phyloP scores from a whole-genome alignment of 1,140 invertebrate genomes.

The Drosophila sturtevanti region DNA sequence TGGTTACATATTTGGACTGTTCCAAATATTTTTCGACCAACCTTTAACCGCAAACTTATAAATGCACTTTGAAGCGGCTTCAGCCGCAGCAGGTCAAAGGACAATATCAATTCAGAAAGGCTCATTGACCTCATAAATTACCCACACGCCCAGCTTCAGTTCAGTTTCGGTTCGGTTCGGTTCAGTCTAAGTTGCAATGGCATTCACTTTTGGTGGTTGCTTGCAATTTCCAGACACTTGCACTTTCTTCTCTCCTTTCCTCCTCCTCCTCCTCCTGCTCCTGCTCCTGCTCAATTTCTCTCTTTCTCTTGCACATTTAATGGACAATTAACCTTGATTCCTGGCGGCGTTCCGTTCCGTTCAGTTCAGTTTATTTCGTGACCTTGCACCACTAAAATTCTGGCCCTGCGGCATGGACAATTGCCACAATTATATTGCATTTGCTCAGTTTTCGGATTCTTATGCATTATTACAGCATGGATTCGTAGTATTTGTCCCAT shows the following conservation, averaged over 20 bases:
- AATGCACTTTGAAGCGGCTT: background rate
- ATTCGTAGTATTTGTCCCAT: slow-evolving; percentile 27
- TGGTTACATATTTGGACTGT: background rate
- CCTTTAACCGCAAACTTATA: background rate
- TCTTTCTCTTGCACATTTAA: slow-evolving; percentile 43
- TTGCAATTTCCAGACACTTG: slow-evolving; percentile 70
- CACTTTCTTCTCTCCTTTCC: slow-evolving; percentile 56
- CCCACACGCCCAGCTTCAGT: slow-evolving; percentile 28
- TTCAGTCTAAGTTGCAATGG: slow-evolving; percentile 59
- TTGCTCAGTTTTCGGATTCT: slow-evolving; percentile 42
- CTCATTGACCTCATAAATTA: slow-evolving; percentile 76
- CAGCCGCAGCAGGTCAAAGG: slow-evolving; percentile 3
- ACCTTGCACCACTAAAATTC: slow-evolving; percentile 63
- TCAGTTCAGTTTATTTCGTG: slow-evolving; percentile 52
- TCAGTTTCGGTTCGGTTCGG: slow-evolving; percentile 7
- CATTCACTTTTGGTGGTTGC: slow-evolving; percentile 36
- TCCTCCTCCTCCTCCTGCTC: background rate
- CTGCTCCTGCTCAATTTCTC: background rate
- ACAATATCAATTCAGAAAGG: slow-evolving; percentile 28
- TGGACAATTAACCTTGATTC: slow-evolving; percentile 80
- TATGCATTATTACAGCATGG: slow-evolving; percentile 64
- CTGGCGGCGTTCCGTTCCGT: slow-evolving; percentile 41
- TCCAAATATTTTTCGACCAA: slow-evolving; percentile 17
- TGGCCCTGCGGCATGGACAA: slow-evolving; percentile 35
- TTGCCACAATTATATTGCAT: slow-evolving; percentile 72